Evolutionary conservation across 2,888 invertebrate genomes (phyloP).

Genomic region (Hirtodrosophila duncani): DNA sequence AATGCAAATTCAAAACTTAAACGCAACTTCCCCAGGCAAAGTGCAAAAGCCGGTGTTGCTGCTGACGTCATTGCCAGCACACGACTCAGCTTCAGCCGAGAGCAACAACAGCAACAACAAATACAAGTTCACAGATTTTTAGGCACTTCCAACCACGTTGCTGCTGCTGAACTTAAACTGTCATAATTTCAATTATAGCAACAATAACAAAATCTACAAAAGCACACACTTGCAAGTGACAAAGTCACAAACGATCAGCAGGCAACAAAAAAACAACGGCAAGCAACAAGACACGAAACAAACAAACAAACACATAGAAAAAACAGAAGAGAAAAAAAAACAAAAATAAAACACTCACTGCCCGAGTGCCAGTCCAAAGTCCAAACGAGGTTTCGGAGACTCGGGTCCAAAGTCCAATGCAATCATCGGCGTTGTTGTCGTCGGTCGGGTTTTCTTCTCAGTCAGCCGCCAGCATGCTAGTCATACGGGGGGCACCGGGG

Average conservation of each 20-base stretch:
- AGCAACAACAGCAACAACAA: slow-evolving; percentile 8
- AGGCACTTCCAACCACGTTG: too few relatives aligned
- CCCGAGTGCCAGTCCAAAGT: slow-evolving; percentile 65
- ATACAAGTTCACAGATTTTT: too few relatives aligned
- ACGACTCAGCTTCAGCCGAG: too few relatives aligned
- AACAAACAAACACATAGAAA: slow-evolving; percentile 16
- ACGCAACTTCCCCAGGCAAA: slow-evolving; percentile 9
- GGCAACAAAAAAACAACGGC: slow-evolving; percentile 34
- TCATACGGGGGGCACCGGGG: slow-evolving; percentile 29
- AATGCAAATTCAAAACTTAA: slow-evolving; percentile 20
- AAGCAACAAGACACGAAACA: slow-evolving; percentile 1
- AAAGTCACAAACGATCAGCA: slow-evolving; percentile 28
- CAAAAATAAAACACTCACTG: slow-evolving; percentile 49
- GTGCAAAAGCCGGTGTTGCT: too few relatives aligned
- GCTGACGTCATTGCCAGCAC: too few relatives aligned
- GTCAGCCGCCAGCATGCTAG: slow-evolving; percentile 27
- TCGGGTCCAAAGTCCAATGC: slow-evolving; percentile 63
- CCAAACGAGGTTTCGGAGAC: slow-evolving; percentile 58
- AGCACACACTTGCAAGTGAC: slow-evolving; percentile 18
- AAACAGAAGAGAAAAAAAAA: too few relatives aligned
- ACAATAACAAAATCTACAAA: slow-evolving; percentile 9
- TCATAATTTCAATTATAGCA: neutral
- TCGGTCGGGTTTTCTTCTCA: slow-evolving; percentile 65
- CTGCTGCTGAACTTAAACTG: too few relatives aligned
- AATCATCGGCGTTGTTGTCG: too few relatives aligned